Conservation (phyloP, 1,140 invertebrate genomes). For the Pseudobourletiella spinata region DNA sequence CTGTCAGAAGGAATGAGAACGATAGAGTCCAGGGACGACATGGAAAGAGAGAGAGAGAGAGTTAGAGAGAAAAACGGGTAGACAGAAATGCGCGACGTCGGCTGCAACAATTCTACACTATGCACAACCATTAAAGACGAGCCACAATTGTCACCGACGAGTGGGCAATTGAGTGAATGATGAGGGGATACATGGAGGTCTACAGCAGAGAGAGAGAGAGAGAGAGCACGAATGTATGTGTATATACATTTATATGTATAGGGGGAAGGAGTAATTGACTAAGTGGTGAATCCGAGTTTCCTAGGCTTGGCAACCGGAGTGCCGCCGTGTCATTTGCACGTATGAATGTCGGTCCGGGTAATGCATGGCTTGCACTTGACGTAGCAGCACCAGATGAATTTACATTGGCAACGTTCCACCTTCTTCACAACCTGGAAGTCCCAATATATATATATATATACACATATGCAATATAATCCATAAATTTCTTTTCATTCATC, state of each 20-base stretch:
- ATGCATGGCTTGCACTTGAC: constrained; percentile 55
- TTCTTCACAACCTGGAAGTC: constrained; percentile 40
- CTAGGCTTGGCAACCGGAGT: constrained; percentile 14
- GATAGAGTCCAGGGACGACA: neutral
- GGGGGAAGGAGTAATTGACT: constrained; percentile 21
- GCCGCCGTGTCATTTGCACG: constrained; percentile 46
- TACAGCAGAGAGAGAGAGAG: neutral
- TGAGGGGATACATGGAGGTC: constrained; percentile 3
- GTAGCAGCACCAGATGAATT: constrained; percentile 58
- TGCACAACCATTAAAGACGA: constrained; percentile 10
- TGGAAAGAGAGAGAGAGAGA: neutral
- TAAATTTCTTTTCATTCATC: no score
- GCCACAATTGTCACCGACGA: constrained; percentile 15
- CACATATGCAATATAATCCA: no score
- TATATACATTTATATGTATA: neutral
- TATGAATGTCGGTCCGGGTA: constrained; percentile 48
- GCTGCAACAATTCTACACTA: neutral
- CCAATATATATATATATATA: no score
- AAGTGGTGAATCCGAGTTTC: constrained; percentile 20
- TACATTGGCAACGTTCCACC: constrained; percentile 49
- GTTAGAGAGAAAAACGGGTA: neutral
- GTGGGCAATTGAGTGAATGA: constrained; percentile 20
- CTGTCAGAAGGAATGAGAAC: neutral
- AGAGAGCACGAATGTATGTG: neutral
- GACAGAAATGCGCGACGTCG: neutral